phyloP scores from a whole-genome alignment of 2,113 vertebrate genomes.

The Takifugu flavidus region DNA sequence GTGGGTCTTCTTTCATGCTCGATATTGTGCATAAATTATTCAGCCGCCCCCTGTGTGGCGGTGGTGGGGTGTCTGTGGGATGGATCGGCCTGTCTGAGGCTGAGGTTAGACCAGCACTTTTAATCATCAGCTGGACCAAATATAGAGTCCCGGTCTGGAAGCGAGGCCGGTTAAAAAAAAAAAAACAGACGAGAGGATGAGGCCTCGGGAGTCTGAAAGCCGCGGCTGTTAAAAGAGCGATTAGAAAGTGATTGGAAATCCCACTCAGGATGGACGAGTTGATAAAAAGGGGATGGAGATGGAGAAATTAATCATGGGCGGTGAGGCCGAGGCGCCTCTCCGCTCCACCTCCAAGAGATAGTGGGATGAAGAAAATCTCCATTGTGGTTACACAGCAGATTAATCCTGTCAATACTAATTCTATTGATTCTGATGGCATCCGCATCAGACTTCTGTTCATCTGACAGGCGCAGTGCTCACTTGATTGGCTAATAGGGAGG shows the following conservation, averaged over 20 bases:
- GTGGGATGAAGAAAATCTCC: slow-evolving; percentile 63
- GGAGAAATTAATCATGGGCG: slow-evolving; percentile 35
- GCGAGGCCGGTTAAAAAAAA: slow-evolving; percentile 37
- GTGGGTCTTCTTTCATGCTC: slow-evolving; percentile 80
- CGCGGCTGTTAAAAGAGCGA: background rate
- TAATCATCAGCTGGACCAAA: slow-evolving; percentile 78
- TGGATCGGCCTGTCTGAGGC: slow-evolving; percentile 78
- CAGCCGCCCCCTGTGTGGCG: slow-evolving; percentile 65
- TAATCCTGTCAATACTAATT: slow-evolving; percentile 73
- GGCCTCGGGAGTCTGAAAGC: background rate
- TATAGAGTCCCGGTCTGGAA: slow-evolving; percentile 65
- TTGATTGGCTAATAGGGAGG: slow-evolving; percentile 64
- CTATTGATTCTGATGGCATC: slow-evolving; percentile 67
- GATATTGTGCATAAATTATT: slow-evolving; percentile 83
- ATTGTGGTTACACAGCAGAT: slow-evolving; percentile 66
- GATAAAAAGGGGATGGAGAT: slow-evolving; percentile 7
- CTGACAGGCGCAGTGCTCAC: slow-evolving; percentile 54
- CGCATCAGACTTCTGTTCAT: slow-evolving; percentile 54
- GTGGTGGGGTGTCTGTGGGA: slow-evolving; percentile 73
- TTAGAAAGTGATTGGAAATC: slow-evolving; percentile 5
- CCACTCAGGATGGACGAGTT: slow-evolving; percentile 6
- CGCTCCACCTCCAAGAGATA: slow-evolving; percentile 45
- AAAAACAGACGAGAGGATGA: background rate
- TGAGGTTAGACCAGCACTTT: slow-evolving; percentile 76
- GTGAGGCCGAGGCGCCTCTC: slow-evolving; percentile 51